Conservation (phyloP, 2,888 invertebrate species). For the Xestia rhomboidea region DNA sequence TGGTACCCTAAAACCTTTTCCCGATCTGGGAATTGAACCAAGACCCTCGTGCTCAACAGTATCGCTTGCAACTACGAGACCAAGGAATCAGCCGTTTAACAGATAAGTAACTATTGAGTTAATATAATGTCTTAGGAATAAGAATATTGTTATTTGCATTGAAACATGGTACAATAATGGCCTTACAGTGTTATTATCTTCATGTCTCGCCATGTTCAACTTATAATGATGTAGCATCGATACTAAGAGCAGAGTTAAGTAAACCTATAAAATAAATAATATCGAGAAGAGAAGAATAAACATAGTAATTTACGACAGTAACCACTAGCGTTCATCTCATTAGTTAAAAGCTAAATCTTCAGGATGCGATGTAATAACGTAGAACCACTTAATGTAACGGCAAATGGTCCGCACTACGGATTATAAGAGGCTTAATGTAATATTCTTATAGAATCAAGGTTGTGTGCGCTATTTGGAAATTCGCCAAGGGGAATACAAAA, state of each 20-base stretch:
- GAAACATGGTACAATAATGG: too few relatives aligned
- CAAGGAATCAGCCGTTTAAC: not conserved
- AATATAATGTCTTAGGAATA: not conserved
- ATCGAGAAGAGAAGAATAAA: not conserved
- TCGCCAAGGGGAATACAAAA: slow-evolving; percentile 64
- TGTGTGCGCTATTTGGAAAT: slow-evolving; percentile 60
- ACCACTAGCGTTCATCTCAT: slow-evolving; percentile 1
- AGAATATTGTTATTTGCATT: not conserved
- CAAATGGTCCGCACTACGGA: slow-evolving; percentile 7
- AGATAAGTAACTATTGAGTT: not conserved
- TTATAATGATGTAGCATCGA: not conserved
- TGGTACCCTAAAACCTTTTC: too few relatives aligned
- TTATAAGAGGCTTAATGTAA: slow-evolving; percentile 42
- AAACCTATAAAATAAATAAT: not conserved
- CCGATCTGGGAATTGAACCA: not conserved
- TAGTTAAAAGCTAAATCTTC: slow-evolving; percentile 15
- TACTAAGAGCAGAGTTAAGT: not conserved
- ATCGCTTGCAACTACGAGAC: not conserved
- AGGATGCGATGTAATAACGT: not conserved
- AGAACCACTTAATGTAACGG: slow-evolving; percentile 14
- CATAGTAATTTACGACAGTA: not conserved
- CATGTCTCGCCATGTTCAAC: not conserved
- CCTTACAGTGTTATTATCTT: not conserved
- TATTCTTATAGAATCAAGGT: slow-evolving; percentile 56
- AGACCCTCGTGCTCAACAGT: not conserved